phyloP scores from a whole-genome alignment of 2,888 invertebrate genomes.

The Ormyrus rosae region DNA sequence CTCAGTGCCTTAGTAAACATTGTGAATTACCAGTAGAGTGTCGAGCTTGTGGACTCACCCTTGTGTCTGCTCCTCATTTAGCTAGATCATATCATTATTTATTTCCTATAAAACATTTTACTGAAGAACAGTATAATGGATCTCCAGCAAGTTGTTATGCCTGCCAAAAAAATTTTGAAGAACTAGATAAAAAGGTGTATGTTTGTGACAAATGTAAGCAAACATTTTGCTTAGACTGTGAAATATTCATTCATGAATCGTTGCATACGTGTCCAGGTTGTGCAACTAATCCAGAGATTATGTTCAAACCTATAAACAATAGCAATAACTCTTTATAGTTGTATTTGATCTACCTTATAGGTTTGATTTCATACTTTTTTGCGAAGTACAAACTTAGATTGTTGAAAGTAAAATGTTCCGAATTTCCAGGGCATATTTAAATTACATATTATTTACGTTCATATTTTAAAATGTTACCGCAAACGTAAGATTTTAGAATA shows the following conservation, averaged over 20 bases:
- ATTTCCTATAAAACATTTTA: conserved; percentile 92
- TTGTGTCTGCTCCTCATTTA: conserved; percentile 98
- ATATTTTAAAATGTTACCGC: neutral
- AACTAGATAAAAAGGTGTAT: conserved; percentile 87
- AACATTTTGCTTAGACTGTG: conserved; percentile 95
- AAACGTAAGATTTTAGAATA: neutral
- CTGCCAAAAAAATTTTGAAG: conserved; percentile 84
- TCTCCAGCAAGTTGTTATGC: conserved; percentile 83
- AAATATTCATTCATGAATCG: conserved; percentile 94
- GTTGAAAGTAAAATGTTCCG: conserved; percentile 1
- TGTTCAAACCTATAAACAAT: conserved; percentile 66
- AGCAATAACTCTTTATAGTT: conserved; percentile 47
- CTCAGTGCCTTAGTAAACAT: conserved; percentile 98
- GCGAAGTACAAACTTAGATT: conserved; percentile 45
- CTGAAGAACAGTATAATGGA: conserved; percentile 82
- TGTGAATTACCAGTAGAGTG: conserved; percentile 99
- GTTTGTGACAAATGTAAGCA: conserved; percentile 87
- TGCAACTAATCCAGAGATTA: conserved; percentile 81
- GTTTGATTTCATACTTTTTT: conserved; percentile 41
- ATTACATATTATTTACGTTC: conserved; percentile 12
- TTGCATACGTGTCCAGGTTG: conserved; percentile 98
- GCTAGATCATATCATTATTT: conserved; percentile 98
- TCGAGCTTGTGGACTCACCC: conserved; percentile 93
- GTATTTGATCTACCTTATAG: conserved; percentile 26
- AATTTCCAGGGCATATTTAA: conserved; percentile 24